Evolutionary conservation across 2,797 vertebrate species (phyloP).

Genomic region (Sebastes dallii): DNA sequence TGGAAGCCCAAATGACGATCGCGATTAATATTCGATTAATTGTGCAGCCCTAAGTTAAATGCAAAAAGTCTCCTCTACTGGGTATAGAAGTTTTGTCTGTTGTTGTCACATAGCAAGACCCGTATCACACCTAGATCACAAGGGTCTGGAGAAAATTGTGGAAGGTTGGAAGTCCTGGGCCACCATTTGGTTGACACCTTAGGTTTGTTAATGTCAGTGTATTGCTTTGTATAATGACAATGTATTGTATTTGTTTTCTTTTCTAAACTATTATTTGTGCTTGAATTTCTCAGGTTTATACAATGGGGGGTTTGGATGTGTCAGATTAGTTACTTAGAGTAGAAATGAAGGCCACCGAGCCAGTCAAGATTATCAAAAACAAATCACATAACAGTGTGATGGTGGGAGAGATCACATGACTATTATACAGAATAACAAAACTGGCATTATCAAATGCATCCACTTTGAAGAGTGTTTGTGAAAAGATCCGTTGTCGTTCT

Average conservation of each 20-base stretch:
- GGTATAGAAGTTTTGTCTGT: background rate
- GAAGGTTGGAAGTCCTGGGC: background rate
- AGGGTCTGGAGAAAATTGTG: background rate
- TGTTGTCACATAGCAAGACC: background rate
- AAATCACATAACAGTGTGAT: conserved; percentile 26
- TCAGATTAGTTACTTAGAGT: conserved; percentile 18
- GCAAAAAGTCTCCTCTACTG: background rate
- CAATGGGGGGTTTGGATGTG: background rate
- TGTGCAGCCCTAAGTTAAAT: background rate
- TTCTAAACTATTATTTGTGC: background rate
- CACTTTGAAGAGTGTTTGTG: background rate
- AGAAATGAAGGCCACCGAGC: background rate
- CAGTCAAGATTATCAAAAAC: background rate
- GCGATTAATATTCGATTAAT: too few relatives aligned
- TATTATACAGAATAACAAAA: conserved; percentile 23
- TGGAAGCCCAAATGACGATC: too few relatives aligned
- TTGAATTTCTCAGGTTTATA: background rate
- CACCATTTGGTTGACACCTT: background rate
- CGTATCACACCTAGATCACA: background rate
- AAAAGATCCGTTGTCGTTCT: conserved; percentile 14
- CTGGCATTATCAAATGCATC: conserved; percentile 3
- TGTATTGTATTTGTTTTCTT: background rate
- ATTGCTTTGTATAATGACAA: conserved; percentile 3
- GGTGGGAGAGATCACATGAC: conserved; percentile 18
- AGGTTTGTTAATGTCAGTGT: background rate